These are phyloP conservation scores for Phalacrocorax brasilianus DNA, from an alignment of 2,113 vertebrate species.

Conservation along the genomic window DNA sequence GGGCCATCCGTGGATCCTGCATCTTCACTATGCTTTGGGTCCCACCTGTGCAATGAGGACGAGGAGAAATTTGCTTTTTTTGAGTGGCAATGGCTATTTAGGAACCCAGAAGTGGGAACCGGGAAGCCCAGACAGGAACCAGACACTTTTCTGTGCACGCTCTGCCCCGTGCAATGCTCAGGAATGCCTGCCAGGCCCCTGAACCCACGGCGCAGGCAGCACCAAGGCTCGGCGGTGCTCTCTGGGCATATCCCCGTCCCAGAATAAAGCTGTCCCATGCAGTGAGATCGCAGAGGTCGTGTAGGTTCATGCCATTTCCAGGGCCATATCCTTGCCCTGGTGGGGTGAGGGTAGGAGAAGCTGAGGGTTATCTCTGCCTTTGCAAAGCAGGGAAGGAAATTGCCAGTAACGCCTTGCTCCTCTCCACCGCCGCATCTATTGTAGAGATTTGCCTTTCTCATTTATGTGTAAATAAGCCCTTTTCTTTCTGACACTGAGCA, in stretches of 20 bases:
- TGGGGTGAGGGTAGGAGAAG: neutral
- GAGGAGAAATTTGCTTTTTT: neutral
- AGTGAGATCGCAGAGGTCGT: neutral
- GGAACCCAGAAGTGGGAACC: neutral
- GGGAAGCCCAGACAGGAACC: neutral
- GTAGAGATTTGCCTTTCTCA: neutral
- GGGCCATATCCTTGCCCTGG: neutral
- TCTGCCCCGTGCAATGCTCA: neutral
- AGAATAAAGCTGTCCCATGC: accelerated
- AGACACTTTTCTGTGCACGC: neutral
- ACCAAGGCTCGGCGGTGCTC: neutral
- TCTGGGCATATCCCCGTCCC: neutral
- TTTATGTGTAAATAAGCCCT: constrained; percentile 41
- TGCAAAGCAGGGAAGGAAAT: neutral
- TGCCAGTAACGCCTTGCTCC: neutral
- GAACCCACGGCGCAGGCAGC: neutral
- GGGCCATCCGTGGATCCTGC: accelerated
- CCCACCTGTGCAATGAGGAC: accelerated
- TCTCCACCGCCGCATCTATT: neutral
- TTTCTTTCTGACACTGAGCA: neutral
- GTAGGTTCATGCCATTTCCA: neutral
- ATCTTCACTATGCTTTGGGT: accelerated
- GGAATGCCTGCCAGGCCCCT: accelerated
- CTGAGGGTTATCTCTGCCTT: neutral
- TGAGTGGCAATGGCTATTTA: accelerated